These are phyloP conservation scores for Ptilodon capucinus DNA, from an alignment of 2,888 invertebrate genomes.

Conservation along the genomic window DNA sequence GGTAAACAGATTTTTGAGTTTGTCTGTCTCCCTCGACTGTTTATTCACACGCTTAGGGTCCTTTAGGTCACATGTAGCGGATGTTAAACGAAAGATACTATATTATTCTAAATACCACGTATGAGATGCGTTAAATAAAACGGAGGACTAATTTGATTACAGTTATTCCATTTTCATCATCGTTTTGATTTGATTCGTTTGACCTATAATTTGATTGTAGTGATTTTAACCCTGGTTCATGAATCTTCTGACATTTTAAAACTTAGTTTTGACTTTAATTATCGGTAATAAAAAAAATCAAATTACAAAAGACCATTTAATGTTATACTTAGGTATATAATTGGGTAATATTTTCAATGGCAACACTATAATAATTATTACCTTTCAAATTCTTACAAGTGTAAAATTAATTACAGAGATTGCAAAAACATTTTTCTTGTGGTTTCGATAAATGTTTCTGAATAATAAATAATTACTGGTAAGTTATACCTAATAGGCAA, in stretches of 20 bases:
- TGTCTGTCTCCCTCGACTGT: too few species aligned
- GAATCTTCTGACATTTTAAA: not conserved
- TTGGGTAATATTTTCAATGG: not conserved
- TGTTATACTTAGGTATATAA: not conserved
- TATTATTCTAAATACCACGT: too few species aligned
- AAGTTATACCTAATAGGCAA: too few species aligned
- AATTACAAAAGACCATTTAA: not conserved
- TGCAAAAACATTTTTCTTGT: too few species aligned
- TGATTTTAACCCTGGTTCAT: not conserved
- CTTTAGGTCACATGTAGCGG: too few species aligned
- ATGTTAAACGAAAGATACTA: too few species aligned
- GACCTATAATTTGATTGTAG: not conserved
- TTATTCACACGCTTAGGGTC: too few species aligned
- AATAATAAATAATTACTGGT: too few species aligned
- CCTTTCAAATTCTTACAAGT: not conserved
- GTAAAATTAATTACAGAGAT: not conserved
- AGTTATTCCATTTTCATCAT: not conserved
- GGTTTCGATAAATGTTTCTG: too few species aligned
- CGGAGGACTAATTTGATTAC: too few species aligned
- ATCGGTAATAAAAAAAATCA: not conserved
- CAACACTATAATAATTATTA: not conserved
- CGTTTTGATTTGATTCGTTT: slow-evolving; percentile 1
- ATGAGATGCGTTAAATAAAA: too few species aligned
- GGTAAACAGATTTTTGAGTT: too few species aligned
- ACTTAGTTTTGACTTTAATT: not conserved